These are phyloP conservation scores for Lepidostoma basale DNA, from an alignment of 1,140 invertebrate species.

Conservation along the genomic window DNA sequence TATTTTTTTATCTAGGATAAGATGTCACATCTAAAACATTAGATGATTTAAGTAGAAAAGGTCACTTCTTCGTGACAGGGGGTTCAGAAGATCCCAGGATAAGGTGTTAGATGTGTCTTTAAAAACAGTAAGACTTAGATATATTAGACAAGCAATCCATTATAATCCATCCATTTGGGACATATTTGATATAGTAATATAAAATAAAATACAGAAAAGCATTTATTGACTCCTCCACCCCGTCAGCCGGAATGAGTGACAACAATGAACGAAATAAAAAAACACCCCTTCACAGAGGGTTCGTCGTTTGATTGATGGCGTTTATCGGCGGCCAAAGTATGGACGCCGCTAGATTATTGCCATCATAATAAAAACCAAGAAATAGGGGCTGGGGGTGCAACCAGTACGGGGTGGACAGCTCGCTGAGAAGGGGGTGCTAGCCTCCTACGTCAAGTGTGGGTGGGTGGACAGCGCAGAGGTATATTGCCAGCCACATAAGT, in stretches of 20 bases:
- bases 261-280: constrained; percentile 3
- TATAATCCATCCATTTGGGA: constrained; percentile 1
- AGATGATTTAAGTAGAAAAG: too few species aligned
- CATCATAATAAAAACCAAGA: constrained; percentile 14
- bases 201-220: constrained; percentile 1
- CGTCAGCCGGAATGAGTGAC: constrained; percentile 5
- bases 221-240: constrained; percentile 9
- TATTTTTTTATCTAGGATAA: too few species aligned
- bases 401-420: not conserved
- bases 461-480: too few species aligned
- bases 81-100: too few species aligned
- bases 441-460: too few species aligned
- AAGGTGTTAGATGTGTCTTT: too few species aligned
- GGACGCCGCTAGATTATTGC: constrained; percentile 19
- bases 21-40: too few species aligned
- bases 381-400: not conserved
- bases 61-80: too few species aligned
- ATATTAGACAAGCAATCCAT: constrained; percentile 9
- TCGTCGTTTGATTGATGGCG: constrained; percentile 18
- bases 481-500: too few species aligned
- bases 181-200: not conserved
- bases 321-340: constrained; percentile 2
- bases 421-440: not conserved
- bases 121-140: too few species aligned
- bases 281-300: not conserved